Evolutionary conservation across 2,888 invertebrate species (phyloP), one percentile per base, ranked within the genome.

Genomic region (Andrena minutula): DNA sequence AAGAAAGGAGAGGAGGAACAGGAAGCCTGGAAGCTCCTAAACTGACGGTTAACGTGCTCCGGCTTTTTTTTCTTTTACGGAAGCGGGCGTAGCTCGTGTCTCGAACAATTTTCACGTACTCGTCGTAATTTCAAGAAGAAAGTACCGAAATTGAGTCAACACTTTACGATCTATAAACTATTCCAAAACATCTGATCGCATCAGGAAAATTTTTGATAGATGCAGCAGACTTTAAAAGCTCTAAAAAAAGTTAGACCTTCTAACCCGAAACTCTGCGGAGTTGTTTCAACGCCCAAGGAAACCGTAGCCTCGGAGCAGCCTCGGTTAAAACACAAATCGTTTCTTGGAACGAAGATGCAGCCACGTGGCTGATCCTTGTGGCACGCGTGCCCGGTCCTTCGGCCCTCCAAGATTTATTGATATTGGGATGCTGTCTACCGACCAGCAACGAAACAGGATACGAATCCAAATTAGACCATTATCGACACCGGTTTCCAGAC

Each of bases 301-400:
- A 6, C 64, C 10, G 47, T 60, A 26, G 69, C 61, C 63, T 63
- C 51, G 30, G 63, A 70, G 56, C 35, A 74, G 64, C 53, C 72
- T 64, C 69, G 72, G 78, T 78, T 84, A 71, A 66, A 69, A 79
- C 73, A 86, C 80, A 85, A 84, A 88, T 89, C 80, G 85, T 83
- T 91, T 91, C 89, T 86, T 76, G 78, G 90, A 89, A 91, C 41
- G 76, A 84, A 68, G 85, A 87, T 60, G 64, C 61, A 73, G 90
- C 87, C 91, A 90, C 91, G 91, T 90, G 91, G 89, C 89, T 47
- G 73, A 73, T 77, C 69, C 68, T 81, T 64, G 63, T 71, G 84
- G 85, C 86, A 86, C 91, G 90, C 89, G 91, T 83, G 83, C 69
- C 83, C 69, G 69, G 61, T 83, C 70, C 75, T 79, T 78, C 49